A percentile compares a stretch with the other conserved stretches of the same genome.
Evolutionary conservation across 2,113 vertebrate species (phyloP).

Genomic region (Syrmaticus mikado): DNA sequence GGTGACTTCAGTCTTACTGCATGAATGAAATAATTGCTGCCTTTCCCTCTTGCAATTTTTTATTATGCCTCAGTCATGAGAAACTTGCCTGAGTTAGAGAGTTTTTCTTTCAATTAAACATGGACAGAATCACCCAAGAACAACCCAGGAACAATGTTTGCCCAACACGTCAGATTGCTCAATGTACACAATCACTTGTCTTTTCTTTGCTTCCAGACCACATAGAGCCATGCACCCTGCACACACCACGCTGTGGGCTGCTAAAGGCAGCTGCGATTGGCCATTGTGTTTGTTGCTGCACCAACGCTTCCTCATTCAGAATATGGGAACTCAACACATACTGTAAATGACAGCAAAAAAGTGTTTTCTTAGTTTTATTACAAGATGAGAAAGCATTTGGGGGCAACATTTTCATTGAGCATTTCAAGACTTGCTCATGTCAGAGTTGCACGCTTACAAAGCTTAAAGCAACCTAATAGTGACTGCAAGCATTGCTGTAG

Average conservation of each 20-base stretch:
- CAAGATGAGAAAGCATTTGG: fast-evolving
- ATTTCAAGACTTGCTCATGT: not conserved
- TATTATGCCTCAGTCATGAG: not conserved
- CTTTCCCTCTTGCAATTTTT: not conserved
- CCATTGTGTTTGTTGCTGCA: conserved; percentile 4
- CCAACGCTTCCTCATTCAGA: not conserved
- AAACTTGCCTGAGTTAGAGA: not conserved
- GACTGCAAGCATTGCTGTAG: not conserved
- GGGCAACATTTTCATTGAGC: not conserved
- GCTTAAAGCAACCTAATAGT: not conserved
- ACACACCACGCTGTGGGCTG: fast-evolving
- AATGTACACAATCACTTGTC: not conserved
- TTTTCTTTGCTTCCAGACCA: not conserved
- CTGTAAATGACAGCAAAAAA: fast-evolving
- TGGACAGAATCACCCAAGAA: not conserved
- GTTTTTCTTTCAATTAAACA: not conserved
- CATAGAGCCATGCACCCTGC: not conserved
- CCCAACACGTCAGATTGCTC: not conserved
- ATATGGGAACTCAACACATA: not conserved
- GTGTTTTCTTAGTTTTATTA: fast-evolving
- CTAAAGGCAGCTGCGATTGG: not conserved
- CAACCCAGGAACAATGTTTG: not conserved
- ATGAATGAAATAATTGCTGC: not conserved
- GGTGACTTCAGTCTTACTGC: not conserved
- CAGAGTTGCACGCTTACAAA: not conserved